Conservation (phyloP, 2,888 invertebrate species). For the Oxycera nigricornis region DNA sequence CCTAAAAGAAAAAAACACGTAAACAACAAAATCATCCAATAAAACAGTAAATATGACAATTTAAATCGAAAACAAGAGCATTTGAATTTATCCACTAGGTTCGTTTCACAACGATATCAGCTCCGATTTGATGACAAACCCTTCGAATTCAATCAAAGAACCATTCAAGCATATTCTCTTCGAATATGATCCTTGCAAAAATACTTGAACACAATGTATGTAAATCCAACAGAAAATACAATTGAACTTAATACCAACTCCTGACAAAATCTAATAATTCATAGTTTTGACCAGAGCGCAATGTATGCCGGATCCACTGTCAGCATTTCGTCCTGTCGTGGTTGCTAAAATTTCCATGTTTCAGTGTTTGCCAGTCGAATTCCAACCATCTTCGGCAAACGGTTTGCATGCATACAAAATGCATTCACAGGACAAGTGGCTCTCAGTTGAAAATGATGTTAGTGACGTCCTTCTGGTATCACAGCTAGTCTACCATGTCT, state of each 20-base stretch:
- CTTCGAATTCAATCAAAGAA: too few relatives aligned
- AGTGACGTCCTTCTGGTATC: not conserved
- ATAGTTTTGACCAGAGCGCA: not conserved
- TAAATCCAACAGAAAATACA: too few relatives aligned
- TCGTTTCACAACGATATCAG: too few relatives aligned
- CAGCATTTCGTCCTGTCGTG: not conserved
- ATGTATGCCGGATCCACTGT: not conserved
- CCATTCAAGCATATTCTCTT: too few relatives aligned
- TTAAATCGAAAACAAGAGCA: too few relatives aligned
- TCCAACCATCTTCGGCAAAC: not conserved
- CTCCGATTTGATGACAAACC: too few relatives aligned
- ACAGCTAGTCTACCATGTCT: not conserved
- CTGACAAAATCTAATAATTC: conserved; percentile 1
- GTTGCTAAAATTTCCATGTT: not conserved
- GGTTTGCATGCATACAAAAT: not conserved
- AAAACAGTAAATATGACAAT: too few relatives aligned
- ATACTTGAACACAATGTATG: too few relatives aligned
- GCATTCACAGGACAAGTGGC: conserved; percentile 1
- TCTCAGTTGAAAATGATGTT: not conserved
- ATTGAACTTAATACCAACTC: not conserved
- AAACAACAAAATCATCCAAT: too few relatives aligned
- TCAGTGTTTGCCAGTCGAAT: not conserved
- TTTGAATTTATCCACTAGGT: too few relatives aligned
- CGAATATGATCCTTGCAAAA: too few relatives aligned
- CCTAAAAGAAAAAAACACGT: too few relatives aligned